Conservation (phyloP, 2,797 vertebrate species). For the Cyprinodon diabolis region DNA sequence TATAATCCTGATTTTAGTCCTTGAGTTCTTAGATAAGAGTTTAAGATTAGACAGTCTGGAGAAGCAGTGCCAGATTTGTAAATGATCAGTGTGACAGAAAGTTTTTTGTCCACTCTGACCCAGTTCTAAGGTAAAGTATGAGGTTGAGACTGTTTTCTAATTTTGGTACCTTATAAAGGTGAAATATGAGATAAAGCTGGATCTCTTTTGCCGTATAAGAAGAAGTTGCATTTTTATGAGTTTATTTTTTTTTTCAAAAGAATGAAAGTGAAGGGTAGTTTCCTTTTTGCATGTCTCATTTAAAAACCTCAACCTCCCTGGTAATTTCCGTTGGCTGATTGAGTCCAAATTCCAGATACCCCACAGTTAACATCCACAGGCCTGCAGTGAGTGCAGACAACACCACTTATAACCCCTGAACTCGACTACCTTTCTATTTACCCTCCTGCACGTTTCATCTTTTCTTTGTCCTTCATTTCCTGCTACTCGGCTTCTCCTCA, state of each 20-base stretch:
- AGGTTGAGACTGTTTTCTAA: background rate
- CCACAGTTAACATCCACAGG: constrained; percentile 58
- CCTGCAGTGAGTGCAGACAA: constrained; percentile 33
- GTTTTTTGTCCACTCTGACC: constrained; percentile 11
- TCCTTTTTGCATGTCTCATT: constrained; percentile 38
- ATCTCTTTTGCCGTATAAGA: background rate
- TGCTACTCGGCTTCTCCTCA: constrained; percentile 4
- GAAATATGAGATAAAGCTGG: background rate
- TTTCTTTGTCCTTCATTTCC: constrained; percentile 36
- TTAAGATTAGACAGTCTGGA: constrained; percentile 37
- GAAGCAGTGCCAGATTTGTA: constrained; percentile 14
- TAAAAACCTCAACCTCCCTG: constrained; percentile 13
- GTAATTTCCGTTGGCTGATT: constrained; percentile 65
- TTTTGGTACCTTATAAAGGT: background rate
- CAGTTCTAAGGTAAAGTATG: background rate
- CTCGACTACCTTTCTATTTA: constrained; percentile 17
- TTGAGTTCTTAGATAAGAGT: constrained; percentile 47
- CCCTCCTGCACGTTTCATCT: constrained; percentile 12
- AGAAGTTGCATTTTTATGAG: background rate
- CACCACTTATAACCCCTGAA: constrained; percentile 20
- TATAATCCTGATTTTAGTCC: constrained; percentile 43
- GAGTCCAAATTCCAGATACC: constrained; percentile 66
- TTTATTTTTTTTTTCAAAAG: constrained; percentile 2
- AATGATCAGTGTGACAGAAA: constrained; percentile 6
- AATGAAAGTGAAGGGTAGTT: constrained; percentile 38